phyloP scores from a whole-genome alignment of 2,888 invertebrate genomes.

The Lycia hirtaria region DNA sequence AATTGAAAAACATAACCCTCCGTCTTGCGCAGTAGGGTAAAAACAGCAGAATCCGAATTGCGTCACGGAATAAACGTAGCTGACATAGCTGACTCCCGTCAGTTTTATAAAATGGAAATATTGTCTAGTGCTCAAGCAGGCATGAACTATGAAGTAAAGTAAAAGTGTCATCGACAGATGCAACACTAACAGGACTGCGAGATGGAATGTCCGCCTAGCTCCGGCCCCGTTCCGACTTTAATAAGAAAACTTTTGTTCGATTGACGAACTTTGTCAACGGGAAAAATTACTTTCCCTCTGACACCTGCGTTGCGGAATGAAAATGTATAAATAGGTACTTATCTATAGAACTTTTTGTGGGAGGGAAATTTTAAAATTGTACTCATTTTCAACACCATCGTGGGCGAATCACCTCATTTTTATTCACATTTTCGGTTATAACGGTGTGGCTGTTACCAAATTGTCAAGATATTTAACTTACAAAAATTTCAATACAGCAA shows the following conservation, averaged over 20 bases:
- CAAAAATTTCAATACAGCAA: too few species aligned
- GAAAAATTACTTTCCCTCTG: constrained; percentile 49
- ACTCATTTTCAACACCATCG: background rate
- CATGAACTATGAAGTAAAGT: background rate
- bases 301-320: constrained; percentile 38
- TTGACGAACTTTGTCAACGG: constrained; percentile 58
- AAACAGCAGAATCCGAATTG: too few species aligned
- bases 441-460: too few species aligned
- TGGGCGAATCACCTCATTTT: too few species aligned
- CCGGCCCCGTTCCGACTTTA: constrained; percentile 52
- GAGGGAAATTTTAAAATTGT: background rate
- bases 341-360: background rate
- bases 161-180: constrained; percentile 36
- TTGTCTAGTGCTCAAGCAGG: background rate
- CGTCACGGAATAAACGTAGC: too few species aligned
- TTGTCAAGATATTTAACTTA: too few species aligned
- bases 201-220: constrained; percentile 46
- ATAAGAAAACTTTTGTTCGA: constrained; percentile 66
- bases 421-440: too few species aligned
- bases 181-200: constrained; percentile 52
- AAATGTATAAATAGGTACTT: constrained; percentile 8
- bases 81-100: too few species aligned
- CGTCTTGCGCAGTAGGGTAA: too few species aligned
- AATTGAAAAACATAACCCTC: too few species aligned
- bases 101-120: too few species aligned